Evolutionary conservation across 2,113 vertebrate genomes (phyloP).

Genomic region (Cinclus cinclus): DNA sequence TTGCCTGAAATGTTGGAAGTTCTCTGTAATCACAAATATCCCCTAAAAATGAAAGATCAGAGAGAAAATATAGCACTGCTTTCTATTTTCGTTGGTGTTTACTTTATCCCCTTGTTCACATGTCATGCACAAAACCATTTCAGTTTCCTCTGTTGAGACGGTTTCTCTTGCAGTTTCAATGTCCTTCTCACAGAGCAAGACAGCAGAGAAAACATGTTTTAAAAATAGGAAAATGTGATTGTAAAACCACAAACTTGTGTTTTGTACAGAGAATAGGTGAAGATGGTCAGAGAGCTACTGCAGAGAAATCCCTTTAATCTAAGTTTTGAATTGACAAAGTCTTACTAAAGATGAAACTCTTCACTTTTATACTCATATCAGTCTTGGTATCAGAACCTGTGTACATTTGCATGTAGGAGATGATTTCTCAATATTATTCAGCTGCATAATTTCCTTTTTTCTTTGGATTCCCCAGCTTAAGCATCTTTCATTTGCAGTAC

Average conservation of each 20-base stretch:
- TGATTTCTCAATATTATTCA: conserved; percentile 45
- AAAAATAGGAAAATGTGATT: conserved; percentile 66
- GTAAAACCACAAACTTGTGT: conserved; percentile 39
- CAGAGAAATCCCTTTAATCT: conserved; percentile 12
- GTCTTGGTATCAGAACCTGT: not conserved
- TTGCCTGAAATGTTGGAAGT: conserved; percentile 24
- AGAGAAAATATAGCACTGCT: conserved; percentile 21
- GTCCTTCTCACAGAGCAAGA: conserved; percentile 17
- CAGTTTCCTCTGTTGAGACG: conserved; percentile 18
- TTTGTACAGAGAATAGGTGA: conserved; percentile 4
- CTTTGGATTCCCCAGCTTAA: conserved; percentile 24
- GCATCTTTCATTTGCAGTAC: not conserved
- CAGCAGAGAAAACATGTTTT: conserved; percentile 31
- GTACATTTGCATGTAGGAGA: not conserved
- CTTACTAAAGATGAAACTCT: conserved; percentile 48
- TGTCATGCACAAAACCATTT: conserved; percentile 9
- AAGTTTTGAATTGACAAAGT: conserved; percentile 18
- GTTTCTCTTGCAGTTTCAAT: conserved; percentile 61
- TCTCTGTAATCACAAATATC: conserved; percentile 22
- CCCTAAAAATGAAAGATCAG: conserved; percentile 40
- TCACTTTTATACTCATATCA: conserved; percentile 32
- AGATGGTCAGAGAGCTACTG: not conserved
- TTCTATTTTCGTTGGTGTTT: conserved; percentile 51
- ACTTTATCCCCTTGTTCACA: not conserved
- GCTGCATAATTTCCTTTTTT: conserved; percentile 44